These are phyloP conservation scores for Hypotaenidia philippensis DNA, from an alignment of 2,797 vertebrate species.

Conservation along the genomic window DNA sequence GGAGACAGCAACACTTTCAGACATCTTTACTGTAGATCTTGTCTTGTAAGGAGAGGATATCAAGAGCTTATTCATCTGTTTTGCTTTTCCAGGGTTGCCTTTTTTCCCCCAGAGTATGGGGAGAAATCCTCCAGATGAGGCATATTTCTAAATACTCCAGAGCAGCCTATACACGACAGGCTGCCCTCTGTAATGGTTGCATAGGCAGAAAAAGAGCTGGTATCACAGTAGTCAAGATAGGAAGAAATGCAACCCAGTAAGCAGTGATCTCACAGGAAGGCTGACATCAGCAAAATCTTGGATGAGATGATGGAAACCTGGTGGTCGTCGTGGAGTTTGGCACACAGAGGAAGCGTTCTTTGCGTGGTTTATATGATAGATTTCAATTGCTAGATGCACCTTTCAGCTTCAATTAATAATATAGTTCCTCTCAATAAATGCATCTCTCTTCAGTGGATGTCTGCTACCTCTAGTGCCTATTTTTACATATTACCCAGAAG, in stretches of 20 bases:
- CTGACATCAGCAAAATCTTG: background rate
- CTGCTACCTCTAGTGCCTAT: background rate
- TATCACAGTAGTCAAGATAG: background rate
- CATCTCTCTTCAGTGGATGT: background rate
- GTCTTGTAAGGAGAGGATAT: background rate
- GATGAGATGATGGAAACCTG: background rate
- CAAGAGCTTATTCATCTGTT: background rate
- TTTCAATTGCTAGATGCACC: background rate
- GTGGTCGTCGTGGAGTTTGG: background rate
- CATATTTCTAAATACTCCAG: background rate
- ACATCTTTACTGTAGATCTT: background rate
- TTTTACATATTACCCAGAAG: background rate
- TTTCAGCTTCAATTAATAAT: background rate
- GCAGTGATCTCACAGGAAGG: background rate
- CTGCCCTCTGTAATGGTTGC: background rate
- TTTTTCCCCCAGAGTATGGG: background rate
- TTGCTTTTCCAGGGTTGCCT: background rate
- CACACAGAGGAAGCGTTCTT: background rate
- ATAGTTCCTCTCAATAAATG: background rate
- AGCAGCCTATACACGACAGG: background rate
- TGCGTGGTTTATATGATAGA: background rate
- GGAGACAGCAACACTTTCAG: accelerated
- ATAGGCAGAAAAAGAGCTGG: background rate
- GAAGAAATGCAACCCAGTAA: background rate
- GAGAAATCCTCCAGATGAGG: background rate